These are phyloP conservation scores for Aphidius gifuensis DNA, from an alignment of 1,140 invertebrate genomes.

Conservation along the genomic window DNA sequence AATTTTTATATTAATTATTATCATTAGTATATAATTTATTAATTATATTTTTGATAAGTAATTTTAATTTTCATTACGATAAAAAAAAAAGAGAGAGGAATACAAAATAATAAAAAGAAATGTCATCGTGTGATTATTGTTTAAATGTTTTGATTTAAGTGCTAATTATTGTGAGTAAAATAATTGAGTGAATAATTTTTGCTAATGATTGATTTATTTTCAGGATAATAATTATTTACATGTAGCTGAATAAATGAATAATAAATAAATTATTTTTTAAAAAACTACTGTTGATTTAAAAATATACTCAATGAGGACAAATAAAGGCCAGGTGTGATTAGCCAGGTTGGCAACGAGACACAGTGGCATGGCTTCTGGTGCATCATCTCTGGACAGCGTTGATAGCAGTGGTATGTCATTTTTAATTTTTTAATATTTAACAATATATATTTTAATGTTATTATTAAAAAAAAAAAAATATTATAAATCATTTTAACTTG, in stretches of 20 bases:
- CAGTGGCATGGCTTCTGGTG: slow-evolving; percentile 54
- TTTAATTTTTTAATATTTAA: slow-evolving; percentile 24
- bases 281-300: no score
- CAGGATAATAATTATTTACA: slow-evolving; percentile 43
- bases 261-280: slow-evolving; percentile 13
- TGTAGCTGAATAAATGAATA: slow-evolving; percentile 34
- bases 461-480: neutral
- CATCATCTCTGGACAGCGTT: slow-evolving; percentile 55
- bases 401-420: slow-evolving; percentile 52
- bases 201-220: slow-evolving; percentile 36
- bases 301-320: no score
- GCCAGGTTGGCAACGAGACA: neutral
- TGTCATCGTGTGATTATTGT: slow-evolving; percentile 39
- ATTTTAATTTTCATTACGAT: no score
- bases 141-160: no score
- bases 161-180: no score
- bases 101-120: slow-evolving; percentile 16
- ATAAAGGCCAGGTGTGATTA: neutral
- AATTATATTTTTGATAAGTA: no score
- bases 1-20: no score
- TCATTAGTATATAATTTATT: no score
- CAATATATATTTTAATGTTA: slow-evolving; percentile 1
- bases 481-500: no score
- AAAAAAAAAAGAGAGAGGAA: no score
- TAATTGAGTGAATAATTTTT: no score